Conservation (phyloP, 2,888 invertebrate species). For the Chrysina gloriosa region DNA sequence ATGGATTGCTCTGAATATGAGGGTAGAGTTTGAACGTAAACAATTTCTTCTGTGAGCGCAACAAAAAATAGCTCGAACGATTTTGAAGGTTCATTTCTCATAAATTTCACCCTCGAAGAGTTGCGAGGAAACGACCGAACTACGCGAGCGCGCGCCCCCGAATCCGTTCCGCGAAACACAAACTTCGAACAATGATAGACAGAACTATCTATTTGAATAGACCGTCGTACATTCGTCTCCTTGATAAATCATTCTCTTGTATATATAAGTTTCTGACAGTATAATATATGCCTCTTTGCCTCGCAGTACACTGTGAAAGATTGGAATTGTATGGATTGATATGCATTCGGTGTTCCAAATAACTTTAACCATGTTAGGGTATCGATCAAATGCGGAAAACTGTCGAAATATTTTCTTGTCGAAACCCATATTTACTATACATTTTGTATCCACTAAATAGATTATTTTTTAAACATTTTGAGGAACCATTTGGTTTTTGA, state of each 20-base stretch:
- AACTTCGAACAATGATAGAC: constrained; percentile 63
- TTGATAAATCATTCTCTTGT: constrained; percentile 55
- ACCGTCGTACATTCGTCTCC: constrained; percentile 59
- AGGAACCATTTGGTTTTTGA: too few relatives aligned
- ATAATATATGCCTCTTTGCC: constrained; percentile 26
- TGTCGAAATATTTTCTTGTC: background rate
- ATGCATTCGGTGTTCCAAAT: constrained; percentile 3
- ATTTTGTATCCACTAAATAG: background rate
- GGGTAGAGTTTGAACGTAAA: constrained; percentile 54
- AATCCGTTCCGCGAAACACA: constrained; percentile 55
- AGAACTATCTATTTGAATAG: constrained; percentile 62
- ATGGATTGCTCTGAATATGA: constrained; percentile 56
- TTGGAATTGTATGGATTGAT: background rate
- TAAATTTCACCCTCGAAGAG: constrained; percentile 61
- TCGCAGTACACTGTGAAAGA: background rate
- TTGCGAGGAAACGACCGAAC: constrained; percentile 6
- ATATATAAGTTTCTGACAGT: constrained; percentile 36
- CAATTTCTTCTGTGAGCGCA: constrained; percentile 45
- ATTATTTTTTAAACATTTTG: too few relatives aligned
- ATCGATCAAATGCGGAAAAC: background rate
- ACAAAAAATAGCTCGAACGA: constrained; percentile 56
- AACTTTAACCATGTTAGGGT: background rate
- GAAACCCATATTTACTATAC: background rate
- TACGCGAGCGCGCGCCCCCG: constrained; percentile 16
- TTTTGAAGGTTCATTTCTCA: constrained; percentile 65